Base-by-base conservation (phyloP, 1,140 invertebrate species). In the Cydia fagiglandana region DNA sequence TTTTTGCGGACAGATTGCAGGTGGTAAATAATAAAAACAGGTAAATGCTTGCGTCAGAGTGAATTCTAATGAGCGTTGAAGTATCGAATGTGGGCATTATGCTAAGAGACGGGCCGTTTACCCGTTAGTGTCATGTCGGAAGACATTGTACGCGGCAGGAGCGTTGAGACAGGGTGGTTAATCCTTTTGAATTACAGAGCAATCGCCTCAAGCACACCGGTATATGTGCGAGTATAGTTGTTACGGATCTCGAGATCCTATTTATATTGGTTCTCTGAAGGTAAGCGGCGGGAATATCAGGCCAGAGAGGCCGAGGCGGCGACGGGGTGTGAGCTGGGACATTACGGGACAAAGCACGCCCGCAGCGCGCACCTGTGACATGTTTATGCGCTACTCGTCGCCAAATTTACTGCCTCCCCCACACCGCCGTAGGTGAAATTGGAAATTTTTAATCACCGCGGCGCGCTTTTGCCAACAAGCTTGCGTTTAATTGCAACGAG, bases 401-500 rank as follows among this genome's bases (percentile, higher is more conserved):
- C 87, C 81, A 86, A 90, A 90, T 91, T 90, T 91, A 90, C 86
- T 86, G 82, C 84, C 80, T 38, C 78, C 56, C 66, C 28, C 68
- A 70, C 80, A 79, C 68, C 79, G 80, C 81, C 78, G 80, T 84
- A 84, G 80, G 83, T 84, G 85, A 89, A 88, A 91, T 89, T 88
- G 81, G 79, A 84, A 83, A 88, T 85, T 87, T 87, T 91, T 88
- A 89, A 90, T 87, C 81, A 83, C 84, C 80, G 68, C 64, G 88
- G 88, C 85, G 84, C 84, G 81, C 82, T 85, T 91, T 81, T 79
- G 47, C 73, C 78, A 77, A 74, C 80, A 78, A 86, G 81, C 61
- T 75, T 79, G 80, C 77, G 79, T 77, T 79, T 84, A 86, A 82
- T 84, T 85, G 84, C 79, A 81, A 81, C 79, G 80, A 75, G 80